A percentile compares a stretch with the other conserved stretches of the same genome.
phyloP scores from a whole-genome alignment of 2,113 vertebrate genomes.

The Tragelaphus strepsiceros region DNA sequence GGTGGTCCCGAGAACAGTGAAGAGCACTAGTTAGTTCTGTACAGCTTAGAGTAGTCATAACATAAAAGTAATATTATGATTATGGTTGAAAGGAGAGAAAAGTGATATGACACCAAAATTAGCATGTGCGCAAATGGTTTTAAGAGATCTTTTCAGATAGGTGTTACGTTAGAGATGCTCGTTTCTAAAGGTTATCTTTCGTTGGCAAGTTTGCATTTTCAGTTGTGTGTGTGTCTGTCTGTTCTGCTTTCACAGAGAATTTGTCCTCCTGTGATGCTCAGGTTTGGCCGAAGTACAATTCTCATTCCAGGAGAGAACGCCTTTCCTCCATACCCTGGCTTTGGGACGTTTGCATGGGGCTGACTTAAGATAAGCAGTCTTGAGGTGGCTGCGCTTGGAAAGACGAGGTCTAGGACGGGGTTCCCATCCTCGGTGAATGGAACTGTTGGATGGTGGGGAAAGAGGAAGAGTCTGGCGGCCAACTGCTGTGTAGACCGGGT shows the following conservation, averaged over 20 bases:
- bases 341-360: rapidly evolving
- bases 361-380: no score
- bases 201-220: background rate
- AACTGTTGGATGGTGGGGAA: background rate
- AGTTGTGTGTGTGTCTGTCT: background rate
- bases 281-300: background rate
- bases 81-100: background rate
- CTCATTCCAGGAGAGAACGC: background rate
- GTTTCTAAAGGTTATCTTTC: background rate
- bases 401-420: background rate
- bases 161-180: background rate
- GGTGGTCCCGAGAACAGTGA: background rate
- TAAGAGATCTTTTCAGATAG: background rate
- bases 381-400: rapidly evolving
- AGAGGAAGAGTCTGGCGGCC: background rate
- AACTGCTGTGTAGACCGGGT: rapidly evolving
- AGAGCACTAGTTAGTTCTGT: background rate
- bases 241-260: background rate
- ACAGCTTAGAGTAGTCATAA: background rate
- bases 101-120: background rate
- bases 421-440: background rate
- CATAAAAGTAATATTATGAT: background rate
- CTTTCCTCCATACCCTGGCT: background rate
- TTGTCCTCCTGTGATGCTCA: background rate
- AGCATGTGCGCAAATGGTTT: background rate